phyloP scores from a whole-genome alignment of 2,888 invertebrate species.

The Trichopoda pennipes region DNA sequence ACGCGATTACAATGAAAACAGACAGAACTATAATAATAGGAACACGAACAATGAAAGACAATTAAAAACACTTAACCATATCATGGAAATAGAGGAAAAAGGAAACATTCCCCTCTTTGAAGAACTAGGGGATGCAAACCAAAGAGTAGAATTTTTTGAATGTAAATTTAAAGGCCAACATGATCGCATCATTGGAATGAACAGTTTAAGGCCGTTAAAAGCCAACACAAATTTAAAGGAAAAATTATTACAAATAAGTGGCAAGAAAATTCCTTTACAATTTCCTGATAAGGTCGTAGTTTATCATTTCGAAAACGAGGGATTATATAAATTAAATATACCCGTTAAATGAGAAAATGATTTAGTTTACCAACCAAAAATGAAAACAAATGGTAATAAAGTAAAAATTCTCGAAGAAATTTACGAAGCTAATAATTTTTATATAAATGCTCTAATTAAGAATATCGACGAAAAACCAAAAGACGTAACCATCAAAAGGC shows the following conservation, averaged over 20 bases:
- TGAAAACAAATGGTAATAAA: slow-evolving; percentile 7
- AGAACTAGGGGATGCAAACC: slow-evolving; percentile 10
- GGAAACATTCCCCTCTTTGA: slow-evolving; percentile 10
- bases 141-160: not conserved
- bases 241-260: not conserved
- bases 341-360: slow-evolving; percentile 23
- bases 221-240: slow-evolving; percentile 21
- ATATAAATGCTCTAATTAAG: slow-evolving; percentile 10
- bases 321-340: slow-evolving; percentile 16
- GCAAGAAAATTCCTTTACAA: not conserved
- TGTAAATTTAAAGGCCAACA: slow-evolving; percentile 34
- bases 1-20: not conserved
- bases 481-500: slow-evolving; percentile 7
- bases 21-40: not conserved
- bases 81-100: not conserved
- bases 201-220: slow-evolving; percentile 41
- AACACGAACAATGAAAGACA: slow-evolving; percentile 8
- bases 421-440: slow-evolving; percentile 2
- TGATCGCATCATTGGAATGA: slow-evolving; percentile 52
- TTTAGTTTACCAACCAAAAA: slow-evolving; percentile 20
- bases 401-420: slow-evolving; percentile 8
- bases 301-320: slow-evolving; percentile 23
- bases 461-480: slow-evolving; percentile 2
- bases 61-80: slow-evolving; percentile 18
- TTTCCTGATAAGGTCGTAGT: slow-evolving; percentile 6